Evolutionary conservation across 2,888 invertebrate species (phyloP), one percentile per base, ranked within the genome.

Genomic region (Metellina segmentata): DNA sequence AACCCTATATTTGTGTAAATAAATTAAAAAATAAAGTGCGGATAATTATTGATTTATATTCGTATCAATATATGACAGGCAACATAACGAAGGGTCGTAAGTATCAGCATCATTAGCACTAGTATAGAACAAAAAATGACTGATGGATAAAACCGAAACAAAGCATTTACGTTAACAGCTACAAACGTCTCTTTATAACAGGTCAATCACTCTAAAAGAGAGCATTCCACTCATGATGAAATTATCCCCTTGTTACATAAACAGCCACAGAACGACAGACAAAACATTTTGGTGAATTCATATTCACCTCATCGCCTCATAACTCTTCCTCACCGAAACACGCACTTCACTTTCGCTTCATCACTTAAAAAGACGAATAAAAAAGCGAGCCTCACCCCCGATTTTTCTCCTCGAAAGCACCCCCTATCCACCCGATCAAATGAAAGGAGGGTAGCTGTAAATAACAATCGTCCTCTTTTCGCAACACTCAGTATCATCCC

Each of bases 361-460:
- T 34, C 34, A 34, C 61, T 16, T 16, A 61, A 61, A 61, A 61
- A 61, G 61, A 61, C 61, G 16, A 61, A 61, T 16, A 61, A 74
- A 75, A 53, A 75, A 83, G 16, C 9, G 16, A 85, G 5, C 74
- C n/a, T 75, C 74, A 61, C 34, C 85, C 75, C 61, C 52, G 61
- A 61, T 61, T 51, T 75, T 52, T 53, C 53, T 72, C 51, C 71
- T 19, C 49, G 20, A 49, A 75, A 85, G 61, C 61, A 74, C 75
- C 20, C n/a, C 74, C 79, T 11, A 34, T 20, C 61, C 61, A 61
- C 34, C 34, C 1, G 34, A 34, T 34, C 34, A 34, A 34, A 34
- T 34, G 53, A 61, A 53, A 53, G 53, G 13, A 20, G 16, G 61
- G 79, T 61, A 79, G 53, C 53, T 75, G 85, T 85, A 85, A 85